Evolutionary conservation across 2,888 invertebrate genomes (phyloP).

Genomic region (Periphyllus acericola): DNA sequence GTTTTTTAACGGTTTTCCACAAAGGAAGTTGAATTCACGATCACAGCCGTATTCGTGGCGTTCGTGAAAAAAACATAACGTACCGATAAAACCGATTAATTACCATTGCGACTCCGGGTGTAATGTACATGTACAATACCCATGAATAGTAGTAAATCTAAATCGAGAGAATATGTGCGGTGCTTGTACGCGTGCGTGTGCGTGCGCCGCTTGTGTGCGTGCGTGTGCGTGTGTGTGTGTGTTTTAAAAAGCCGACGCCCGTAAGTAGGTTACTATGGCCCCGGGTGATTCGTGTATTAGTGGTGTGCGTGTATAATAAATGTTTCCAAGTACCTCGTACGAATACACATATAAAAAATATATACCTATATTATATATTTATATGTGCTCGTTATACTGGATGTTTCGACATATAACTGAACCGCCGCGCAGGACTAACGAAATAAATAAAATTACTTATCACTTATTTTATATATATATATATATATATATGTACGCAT

Average conservation of each 20-base stretch:
- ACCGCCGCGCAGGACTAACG: conserved; percentile 17
- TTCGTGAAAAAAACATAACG: neutral
- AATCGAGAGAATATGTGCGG: neutral
- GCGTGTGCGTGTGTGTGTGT: neutral
- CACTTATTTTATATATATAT: neutral
- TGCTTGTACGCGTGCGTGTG: neutral
- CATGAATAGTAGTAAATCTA: neutral
- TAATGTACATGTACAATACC: neutral
- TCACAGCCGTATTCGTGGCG: neutral
- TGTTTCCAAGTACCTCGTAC: conserved; percentile 29
- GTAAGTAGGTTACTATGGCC: conserved; percentile 61
- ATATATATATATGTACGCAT: neutral
- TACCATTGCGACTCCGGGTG: neutral
- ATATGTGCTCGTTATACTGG: conserved; percentile 24
- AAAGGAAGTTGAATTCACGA: neutral
- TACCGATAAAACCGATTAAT: neutral
- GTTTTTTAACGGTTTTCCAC: neutral
- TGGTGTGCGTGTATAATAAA: conserved; percentile 42
- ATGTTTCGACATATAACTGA: conserved; percentile 42
- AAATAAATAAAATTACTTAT: conserved; percentile 33
- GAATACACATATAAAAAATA: neutral
- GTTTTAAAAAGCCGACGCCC: conserved; percentile 47
- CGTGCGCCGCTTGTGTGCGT: too few relatives aligned
- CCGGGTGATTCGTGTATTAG: conserved; percentile 50
- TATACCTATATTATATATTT: neutral